Base-by-base conservation (phyloP, 2,888 invertebrate species). In the Epinotia bilunana region DNA sequence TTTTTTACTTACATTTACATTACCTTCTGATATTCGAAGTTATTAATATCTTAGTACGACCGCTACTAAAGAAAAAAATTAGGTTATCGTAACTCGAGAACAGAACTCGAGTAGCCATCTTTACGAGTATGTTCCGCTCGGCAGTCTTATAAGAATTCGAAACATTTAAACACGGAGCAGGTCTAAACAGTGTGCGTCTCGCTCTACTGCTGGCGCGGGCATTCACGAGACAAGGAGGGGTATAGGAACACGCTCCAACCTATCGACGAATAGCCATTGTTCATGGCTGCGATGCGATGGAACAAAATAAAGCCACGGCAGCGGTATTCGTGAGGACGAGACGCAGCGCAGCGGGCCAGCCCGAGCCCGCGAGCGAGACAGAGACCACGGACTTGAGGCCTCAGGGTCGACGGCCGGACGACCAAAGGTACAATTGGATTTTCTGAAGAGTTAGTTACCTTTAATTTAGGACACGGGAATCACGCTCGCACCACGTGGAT, bases 241-340 rank as follows among this genome's bases (percentile, higher is more conserved):
- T 90, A 91, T 90, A 92, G 84, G 83, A 86, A 85, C 84, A 83
- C 81, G 81, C 81, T 88, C 79, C 89, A 90, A 90, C 80, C 89
- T 90, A 90, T 90, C 90, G 85, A 85, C 88, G 83, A 87, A 91
- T 90, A 91, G 88, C 91, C 91, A 93, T 94, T 94, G 94, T 94
- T 94, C 93, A 93, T 93, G 89, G 87, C 85, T 86, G 90, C 92
- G 92, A 92, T 86, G 90, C 92, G 92, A 92, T 93, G 92, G 92
- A 91, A 91, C 91, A 92, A 92, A 93, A 92, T 93, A 92, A 92
- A 93, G 92, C 90, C 91, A 90, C 91, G 91, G 88, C 92, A 92
- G 93, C 91, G 92, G 93, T 92, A 91, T 91, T 93, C 94, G 93
- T 93, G 93, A 93, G 91, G 90, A 87, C 81, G 93, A 92, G 91